phyloP scores from a whole-genome alignment of 2,113 vertebrate species.

The Silurus asotus region DNA sequence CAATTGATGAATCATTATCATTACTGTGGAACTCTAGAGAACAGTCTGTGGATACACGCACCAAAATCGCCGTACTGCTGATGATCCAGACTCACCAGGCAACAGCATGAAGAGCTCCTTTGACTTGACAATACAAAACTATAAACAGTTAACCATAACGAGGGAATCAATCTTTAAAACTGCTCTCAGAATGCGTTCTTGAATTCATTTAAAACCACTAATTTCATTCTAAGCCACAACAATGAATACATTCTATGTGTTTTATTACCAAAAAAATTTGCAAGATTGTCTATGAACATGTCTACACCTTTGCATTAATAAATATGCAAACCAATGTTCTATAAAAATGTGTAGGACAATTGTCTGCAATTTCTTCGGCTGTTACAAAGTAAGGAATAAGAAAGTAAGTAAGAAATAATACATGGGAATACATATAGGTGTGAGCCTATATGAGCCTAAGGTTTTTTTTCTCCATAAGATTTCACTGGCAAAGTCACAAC shows the following conservation, averaged over 20 bases:
- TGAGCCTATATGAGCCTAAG: neutral
- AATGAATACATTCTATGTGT: neutral
- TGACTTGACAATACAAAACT: neutral
- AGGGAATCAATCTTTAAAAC: neutral
- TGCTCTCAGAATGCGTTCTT: neutral
- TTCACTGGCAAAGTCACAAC: too few species aligned
- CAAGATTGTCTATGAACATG: neutral
- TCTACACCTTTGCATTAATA: neutral
- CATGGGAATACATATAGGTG: neutral
- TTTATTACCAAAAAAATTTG: neutral
- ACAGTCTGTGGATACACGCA: neutral
- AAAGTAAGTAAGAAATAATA: neutral
- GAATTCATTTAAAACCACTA: neutral
- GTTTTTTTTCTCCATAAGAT: neutral
- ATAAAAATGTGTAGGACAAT: neutral
- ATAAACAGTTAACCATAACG: constrained; percentile 2
- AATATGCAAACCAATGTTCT: neutral
- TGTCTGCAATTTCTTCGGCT: neutral
- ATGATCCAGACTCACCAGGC: constrained; percentile 3
- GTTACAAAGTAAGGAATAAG: neutral
- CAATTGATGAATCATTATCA: constrained; percentile 30
- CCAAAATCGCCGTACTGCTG: neutral
- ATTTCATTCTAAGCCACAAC: neutral
- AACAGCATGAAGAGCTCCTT: neutral
- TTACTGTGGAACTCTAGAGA: neutral